These are phyloP conservation scores for Tenebrio molitor DNA, from an alignment of 1,140 invertebrate species.

Conservation along the genomic window DNA sequence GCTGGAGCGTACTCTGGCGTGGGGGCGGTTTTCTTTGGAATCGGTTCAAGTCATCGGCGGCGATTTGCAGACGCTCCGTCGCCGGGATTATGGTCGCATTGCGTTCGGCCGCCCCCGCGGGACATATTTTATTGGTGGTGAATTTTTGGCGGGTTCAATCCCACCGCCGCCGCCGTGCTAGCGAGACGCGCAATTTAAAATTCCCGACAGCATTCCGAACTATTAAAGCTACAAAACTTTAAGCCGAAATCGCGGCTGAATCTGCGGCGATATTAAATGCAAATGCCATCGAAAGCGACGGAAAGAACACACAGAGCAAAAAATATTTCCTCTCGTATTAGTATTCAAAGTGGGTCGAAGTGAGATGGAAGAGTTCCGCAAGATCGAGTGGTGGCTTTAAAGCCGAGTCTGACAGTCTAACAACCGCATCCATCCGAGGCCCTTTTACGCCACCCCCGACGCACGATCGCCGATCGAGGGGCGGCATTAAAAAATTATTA, in stretches of 20 bases:
- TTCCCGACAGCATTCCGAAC: not conserved
- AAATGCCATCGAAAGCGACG: conserved; percentile 31
- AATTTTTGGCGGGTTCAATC: no score
- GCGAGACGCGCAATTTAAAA: not conserved
- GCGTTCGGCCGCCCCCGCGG: no score
- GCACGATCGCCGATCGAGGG: not conserved
- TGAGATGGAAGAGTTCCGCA: conserved; percentile 3
- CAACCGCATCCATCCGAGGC: not conserved
- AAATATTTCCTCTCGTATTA: conserved; percentile 30
- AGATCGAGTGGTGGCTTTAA: conserved; percentile 3
- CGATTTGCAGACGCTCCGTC: no score
- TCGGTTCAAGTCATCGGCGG: no score
- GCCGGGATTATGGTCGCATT: no score
- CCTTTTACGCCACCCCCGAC: not conserved
- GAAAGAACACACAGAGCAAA: conserved; percentile 38
- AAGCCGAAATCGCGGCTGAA: not conserved
- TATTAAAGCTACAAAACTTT: conserved; percentile 22
- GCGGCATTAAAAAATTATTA: conserved; percentile 14
- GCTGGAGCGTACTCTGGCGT: no score
- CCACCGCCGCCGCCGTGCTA: no score
- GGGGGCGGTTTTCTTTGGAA: no score
- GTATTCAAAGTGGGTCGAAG: conserved; percentile 23
- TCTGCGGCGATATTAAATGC: conserved; percentile 31
- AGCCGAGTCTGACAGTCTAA: not conserved
- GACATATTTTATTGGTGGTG: no score